A percentile compares a stretch with the other conserved stretches of the same genome.
Conservation (phyloP, 2,797 vertebrate species). For the Myotis planiceps region DNA sequence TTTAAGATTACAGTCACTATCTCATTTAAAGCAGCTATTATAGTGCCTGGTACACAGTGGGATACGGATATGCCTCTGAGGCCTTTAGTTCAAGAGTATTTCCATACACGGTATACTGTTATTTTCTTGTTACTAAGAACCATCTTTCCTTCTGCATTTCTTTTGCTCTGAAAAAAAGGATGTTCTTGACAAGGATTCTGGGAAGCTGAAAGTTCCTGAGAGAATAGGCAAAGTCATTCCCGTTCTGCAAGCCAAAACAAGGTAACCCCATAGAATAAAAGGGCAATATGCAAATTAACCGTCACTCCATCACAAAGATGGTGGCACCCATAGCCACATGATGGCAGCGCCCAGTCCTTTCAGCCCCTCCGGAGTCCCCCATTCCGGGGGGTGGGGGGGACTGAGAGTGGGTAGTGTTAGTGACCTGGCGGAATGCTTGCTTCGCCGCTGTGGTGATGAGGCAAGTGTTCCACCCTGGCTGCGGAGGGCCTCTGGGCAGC, state of each 20-base stretch:
- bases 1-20: not conserved
- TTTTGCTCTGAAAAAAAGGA: slow-evolving; percentile 57
- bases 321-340: no score
- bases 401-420: no score
- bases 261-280: slow-evolving; percentile 54
- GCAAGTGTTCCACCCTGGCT: no score
- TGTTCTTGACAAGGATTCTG: slow-evolving; percentile 65
- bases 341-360: no score
- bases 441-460: no score
- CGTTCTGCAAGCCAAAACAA: slow-evolving; percentile 72
- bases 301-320: no score
- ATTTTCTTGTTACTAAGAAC: slow-evolving; percentile 50
- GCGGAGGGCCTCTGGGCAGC: no score
- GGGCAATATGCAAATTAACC: no score
- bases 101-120: slow-evolving; percentile 21
- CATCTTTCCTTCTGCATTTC: slow-evolving; percentile 49
- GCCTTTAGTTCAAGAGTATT: slow-evolving; percentile 45
- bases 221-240: slow-evolving; percentile 74
- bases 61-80: not conserved
- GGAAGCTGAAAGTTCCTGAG: slow-evolving; percentile 66
- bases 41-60: not conserved
- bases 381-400: no score
- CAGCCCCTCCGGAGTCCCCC: no score
- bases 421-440: no score
- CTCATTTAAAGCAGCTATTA: not conserved